Conservation (phyloP, 2,888 invertebrate species). For the Pyrochroa serraticornis region DNA sequence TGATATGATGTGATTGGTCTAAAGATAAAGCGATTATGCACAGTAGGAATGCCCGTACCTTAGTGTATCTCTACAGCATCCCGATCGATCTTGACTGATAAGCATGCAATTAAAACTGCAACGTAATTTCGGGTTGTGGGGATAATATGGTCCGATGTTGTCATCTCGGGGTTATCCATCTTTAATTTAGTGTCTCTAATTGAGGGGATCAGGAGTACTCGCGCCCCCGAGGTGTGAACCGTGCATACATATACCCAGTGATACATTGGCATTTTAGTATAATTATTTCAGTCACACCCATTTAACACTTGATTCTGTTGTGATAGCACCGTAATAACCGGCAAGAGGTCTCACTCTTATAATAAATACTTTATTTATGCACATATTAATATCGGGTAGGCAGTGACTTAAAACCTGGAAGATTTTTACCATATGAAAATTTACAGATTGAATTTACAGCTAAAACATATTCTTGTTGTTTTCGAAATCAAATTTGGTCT, state of each 20-base stretch:
- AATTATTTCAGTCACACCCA: conserved; percentile 58
- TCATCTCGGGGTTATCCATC: conserved; percentile 40
- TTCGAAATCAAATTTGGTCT: too few relatives aligned
- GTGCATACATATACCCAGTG: conserved; percentile 45
- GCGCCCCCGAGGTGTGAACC: conserved; percentile 54
- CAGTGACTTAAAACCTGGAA: too few relatives aligned
- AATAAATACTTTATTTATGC: conserved; percentile 29
- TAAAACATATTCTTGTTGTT: too few relatives aligned
- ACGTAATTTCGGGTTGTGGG: conserved; percentile 24
- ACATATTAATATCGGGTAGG: conserved; percentile 18
- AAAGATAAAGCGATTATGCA: conserved; percentile 10
- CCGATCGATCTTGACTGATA: conserved; percentile 6
- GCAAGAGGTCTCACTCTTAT: conserved; percentile 17
- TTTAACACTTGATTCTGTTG: conserved; percentile 53
- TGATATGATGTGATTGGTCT: conserved; percentile 17
- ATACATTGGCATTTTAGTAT: conserved; percentile 58
- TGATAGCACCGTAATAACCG: conserved; percentile 50
- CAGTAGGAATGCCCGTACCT: conserved; percentile 18
- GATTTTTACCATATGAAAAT: too few relatives aligned
- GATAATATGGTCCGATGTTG: conserved; percentile 18
- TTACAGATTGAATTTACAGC: too few relatives aligned
- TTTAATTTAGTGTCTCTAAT: conserved; percentile 58
- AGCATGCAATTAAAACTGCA: conserved; percentile 24
- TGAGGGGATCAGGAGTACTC: conserved; percentile 54
- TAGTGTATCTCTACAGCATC: conserved; percentile 8